phyloP scores from a whole-genome alignment of 2,888 invertebrate genomes.

The Eupithecia abbreviata region DNA sequence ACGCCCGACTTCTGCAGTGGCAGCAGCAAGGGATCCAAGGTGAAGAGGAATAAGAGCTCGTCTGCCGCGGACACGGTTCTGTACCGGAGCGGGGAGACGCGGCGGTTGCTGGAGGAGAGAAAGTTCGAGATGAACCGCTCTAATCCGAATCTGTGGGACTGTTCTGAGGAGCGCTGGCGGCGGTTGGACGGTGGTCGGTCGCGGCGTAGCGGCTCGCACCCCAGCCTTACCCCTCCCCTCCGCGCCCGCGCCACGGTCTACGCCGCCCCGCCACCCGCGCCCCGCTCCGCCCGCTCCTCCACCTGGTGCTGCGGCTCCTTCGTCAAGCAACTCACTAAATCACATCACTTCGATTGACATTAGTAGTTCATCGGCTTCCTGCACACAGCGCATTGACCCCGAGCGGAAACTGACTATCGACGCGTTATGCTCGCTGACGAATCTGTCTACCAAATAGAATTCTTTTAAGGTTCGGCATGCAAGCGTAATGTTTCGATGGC shows the following conservation, averaged over 20 bases:
- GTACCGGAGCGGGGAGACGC: slow-evolving; percentile 69
- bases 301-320: slow-evolving; percentile 92
- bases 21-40: slow-evolving; percentile 63
- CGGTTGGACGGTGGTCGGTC: slow-evolving; percentile 58
- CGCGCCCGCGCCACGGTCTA: slow-evolving; percentile 76
- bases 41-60: slow-evolving; percentile 80
- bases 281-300: slow-evolving; percentile 84
- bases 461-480: background rate
- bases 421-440: slow-evolving; percentile 6
- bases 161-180: slow-evolving; percentile 64
- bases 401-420: slow-evolving; percentile 8
- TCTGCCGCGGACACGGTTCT: slow-evolving; percentile 75
- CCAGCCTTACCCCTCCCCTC: slow-evolving; percentile 74
- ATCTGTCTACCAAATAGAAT: background rate
- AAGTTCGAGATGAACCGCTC: slow-evolving; percentile 77
- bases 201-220: slow-evolving; percentile 75
- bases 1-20: slow-evolving; percentile 68
- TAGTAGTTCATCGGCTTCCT: slow-evolving; percentile 52
- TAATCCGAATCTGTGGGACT: slow-evolving; percentile 78
- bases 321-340: slow-evolving; percentile 90
- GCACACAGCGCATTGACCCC: slow-evolving; percentile 25
- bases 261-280: slow-evolving; percentile 51
- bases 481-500: slow-evolving; percentile 4
- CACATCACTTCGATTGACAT: slow-evolving; percentile 88
- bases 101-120: slow-evolving; percentile 70